phyloP scores from a whole-genome alignment of 2,113 vertebrate species.

The Montifringilla adamsi region DNA sequence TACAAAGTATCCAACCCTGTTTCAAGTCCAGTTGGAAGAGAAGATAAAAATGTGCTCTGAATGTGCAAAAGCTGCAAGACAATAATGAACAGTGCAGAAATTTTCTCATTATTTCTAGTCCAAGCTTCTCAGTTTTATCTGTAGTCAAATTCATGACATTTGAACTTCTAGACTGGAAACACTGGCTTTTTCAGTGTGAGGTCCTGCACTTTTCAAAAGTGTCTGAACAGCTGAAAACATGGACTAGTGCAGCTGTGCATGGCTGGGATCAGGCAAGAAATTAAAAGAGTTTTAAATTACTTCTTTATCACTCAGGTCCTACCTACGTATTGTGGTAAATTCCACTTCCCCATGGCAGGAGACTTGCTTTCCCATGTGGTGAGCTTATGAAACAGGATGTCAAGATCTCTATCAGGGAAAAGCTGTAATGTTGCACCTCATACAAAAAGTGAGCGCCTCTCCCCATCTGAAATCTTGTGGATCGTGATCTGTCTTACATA shows the following conservation, averaged over 20 bases:
- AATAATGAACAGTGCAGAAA: not conserved
- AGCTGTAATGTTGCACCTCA: not conserved
- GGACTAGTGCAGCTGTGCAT: not conserved
- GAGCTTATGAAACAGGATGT: not conserved
- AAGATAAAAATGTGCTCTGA: not conserved
- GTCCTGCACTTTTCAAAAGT: not conserved
- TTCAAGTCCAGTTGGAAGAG: not conserved
- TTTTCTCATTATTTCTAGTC: not conserved
- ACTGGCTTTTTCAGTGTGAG: not conserved
- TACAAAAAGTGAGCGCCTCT: not conserved
- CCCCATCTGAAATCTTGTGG: not conserved
- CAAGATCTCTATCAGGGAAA: not conserved
- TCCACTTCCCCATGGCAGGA: not conserved
- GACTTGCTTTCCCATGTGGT: not conserved
- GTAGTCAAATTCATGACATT: not conserved
- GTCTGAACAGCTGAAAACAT: not conserved
- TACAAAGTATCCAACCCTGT: not conserved
- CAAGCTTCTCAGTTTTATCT: not conserved
- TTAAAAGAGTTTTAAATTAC: not conserved
- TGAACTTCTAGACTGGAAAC: not conserved
- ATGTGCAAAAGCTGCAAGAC: not conserved
- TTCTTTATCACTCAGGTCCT: not conserved
- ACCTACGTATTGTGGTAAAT: not conserved
- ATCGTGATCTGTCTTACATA: not conserved
- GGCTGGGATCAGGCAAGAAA: not conserved